Percentiles rank a stretch among this genome's conserved stretches.
Evolutionary conservation across 1,140 invertebrate genomes (phyloP).

Genomic region (Drusus annulatus): DNA sequence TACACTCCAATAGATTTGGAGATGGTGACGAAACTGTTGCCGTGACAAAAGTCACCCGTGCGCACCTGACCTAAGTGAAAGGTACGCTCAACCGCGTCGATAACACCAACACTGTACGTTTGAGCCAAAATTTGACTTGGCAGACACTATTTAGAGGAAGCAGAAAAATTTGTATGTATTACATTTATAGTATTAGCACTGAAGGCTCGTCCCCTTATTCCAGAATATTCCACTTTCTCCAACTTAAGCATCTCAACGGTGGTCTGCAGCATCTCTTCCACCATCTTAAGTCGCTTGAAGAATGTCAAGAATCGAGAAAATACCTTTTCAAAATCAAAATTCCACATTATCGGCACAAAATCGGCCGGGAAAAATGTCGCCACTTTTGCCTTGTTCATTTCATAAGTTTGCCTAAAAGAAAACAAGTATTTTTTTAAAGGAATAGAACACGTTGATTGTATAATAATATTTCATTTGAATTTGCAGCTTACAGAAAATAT

Average conservation of each 20-base stretch:
- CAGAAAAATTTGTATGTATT: background rate
- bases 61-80: too few species aligned
- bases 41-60: too few species aligned
- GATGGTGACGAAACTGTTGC: too few species aligned
- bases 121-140: too few species aligned
- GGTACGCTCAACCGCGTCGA: background rate
- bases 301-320: conserved; percentile 82
- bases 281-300: conserved; percentile 73
- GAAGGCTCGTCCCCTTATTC: conserved; percentile 81
- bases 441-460: too few species aligned
- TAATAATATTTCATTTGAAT: too few species aligned
- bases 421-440: background rate
- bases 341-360: conserved; percentile 76
- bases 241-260: conserved; percentile 88
- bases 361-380: conserved; percentile 66
- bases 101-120: too few species aligned
- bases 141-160: too few species aligned
- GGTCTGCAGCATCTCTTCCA: conserved; percentile 80
- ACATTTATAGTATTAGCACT: conserved; percentile 71
- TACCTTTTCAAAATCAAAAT: conserved; percentile 80
- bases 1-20: too few species aligned
- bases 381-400: conserved; percentile 68
- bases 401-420: conserved; percentile 64
- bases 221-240: conserved; percentile 89
- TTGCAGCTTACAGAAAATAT: conserved; percentile 69